Percentiles rank a stretch among this genome's conserved stretches.
phyloP scores from a whole-genome alignment of 2,888 invertebrate genomes.

The Bellardia pandia region DNA sequence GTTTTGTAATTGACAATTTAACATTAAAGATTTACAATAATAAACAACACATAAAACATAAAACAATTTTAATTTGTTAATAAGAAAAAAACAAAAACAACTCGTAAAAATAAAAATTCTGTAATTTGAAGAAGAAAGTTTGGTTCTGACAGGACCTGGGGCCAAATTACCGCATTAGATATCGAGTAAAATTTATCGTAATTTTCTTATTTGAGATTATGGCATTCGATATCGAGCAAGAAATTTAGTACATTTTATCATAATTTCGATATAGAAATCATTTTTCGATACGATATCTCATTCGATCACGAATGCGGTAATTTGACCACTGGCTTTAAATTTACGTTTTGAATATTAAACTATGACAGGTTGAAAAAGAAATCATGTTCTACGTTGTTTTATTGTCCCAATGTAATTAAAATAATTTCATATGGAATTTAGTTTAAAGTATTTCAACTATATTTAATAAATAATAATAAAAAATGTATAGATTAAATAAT shows the following conservation, averaged over 20 bases:
- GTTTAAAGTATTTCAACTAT: constrained; percentile 71
- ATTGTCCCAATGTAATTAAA: constrained; percentile 57
- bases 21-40: constrained; percentile 15
- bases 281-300: no score
- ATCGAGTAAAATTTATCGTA: no score
- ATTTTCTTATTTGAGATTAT: no score
- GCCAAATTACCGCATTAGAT: no score
- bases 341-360: constrained; percentile 22
- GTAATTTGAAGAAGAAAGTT: constrained; percentile 18
- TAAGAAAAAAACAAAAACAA: constrained; percentile 11
- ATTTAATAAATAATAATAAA: constrained; percentile 55
- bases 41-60: constrained; percentile 8
- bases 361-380: background rate
- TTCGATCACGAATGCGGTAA: no score
- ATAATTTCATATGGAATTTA: constrained; percentile 64
- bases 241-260: no score
- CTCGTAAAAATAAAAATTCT: background rate
- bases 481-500: constrained; percentile 30
- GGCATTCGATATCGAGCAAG: no score
- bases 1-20: constrained; percentile 52
- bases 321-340: constrained; percentile 8
- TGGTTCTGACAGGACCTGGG: constrained; percentile 12
- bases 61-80: constrained; percentile 46
- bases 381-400: constrained; percentile 26
- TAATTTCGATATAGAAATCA: no score